These are phyloP conservation scores for Lampris incognitus DNA, from an alignment of 2,113 vertebrate genomes.

Conservation along the genomic window DNA sequence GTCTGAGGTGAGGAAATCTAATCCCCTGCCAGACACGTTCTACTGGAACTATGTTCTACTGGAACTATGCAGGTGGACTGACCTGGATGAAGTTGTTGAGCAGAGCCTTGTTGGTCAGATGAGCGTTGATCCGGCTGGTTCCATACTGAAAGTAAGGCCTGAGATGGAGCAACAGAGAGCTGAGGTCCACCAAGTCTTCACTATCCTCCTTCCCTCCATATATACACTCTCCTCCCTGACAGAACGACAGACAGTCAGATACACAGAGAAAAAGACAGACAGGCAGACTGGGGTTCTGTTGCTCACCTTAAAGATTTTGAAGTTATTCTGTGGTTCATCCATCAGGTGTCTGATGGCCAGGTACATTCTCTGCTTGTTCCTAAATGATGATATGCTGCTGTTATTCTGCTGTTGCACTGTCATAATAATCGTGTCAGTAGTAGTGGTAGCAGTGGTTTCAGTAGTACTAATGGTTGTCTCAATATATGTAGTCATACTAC, in stretches of 20 bases:
- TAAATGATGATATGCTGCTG: slow-evolving; percentile 51
- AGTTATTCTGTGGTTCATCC: slow-evolving; percentile 97
- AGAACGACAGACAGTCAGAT: slow-evolving; percentile 9
- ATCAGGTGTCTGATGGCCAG: slow-evolving; percentile 95
- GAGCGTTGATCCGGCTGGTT: slow-evolving; percentile 85
- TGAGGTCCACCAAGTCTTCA: slow-evolving; percentile 86
- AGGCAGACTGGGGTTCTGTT: background rate
- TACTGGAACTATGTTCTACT: too few species aligned
- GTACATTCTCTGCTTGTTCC: slow-evolving; percentile 97
- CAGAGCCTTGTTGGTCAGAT: slow-evolving; percentile 85
- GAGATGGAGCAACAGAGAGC: slow-evolving; percentile 88
- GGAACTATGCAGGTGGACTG: background rate
- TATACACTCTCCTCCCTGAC: slow-evolving; percentile 92
- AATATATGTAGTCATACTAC: too few species aligned
- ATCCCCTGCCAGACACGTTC: too few species aligned
- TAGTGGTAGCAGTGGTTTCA: background rate
- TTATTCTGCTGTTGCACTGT: background rate
- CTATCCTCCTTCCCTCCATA: slow-evolving; percentile 92
- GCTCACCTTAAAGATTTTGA: slow-evolving; percentile 98
- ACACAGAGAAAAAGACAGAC: background rate
- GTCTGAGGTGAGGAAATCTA: too few species aligned
- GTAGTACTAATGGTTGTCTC: background rate
- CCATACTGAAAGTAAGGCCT: slow-evolving; percentile 91
- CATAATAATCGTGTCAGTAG: background rate
- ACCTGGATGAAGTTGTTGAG: slow-evolving; percentile 91